phyloP scores from a whole-genome alignment of 2,888 invertebrate genomes.

The Halocaridina rubra region DNA sequence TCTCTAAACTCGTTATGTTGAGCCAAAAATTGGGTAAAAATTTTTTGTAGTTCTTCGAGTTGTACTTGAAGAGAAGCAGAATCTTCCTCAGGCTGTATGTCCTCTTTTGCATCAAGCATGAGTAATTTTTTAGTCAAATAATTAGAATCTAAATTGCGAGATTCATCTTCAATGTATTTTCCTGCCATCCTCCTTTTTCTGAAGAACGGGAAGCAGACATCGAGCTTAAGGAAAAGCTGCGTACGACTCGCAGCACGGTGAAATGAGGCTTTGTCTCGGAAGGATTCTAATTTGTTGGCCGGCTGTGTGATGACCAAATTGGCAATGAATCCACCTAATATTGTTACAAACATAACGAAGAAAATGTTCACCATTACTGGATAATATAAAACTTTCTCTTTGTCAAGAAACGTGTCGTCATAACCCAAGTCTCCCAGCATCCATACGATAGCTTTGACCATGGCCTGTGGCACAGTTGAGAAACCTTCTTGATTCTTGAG shows the following conservation, averaged over 20 bases:
- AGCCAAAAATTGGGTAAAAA: not conserved
- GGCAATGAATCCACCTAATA: not conserved
- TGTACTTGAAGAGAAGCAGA: not conserved
- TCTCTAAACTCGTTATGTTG: not conserved
- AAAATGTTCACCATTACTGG: not conserved
- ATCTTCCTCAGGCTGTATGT: not conserved
- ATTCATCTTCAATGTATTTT: not conserved
- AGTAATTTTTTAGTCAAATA: not conserved
- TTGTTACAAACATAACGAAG: not conserved
- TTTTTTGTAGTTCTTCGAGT: not conserved
- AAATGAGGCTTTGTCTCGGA: not conserved
- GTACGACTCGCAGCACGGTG: not conserved
- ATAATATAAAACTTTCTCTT: not conserved
- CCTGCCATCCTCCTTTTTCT: not conserved
- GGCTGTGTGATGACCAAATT: not conserved
- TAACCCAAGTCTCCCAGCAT: conserved; percentile 47
- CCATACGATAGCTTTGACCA: conserved; percentile 46
- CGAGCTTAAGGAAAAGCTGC: not conserved
- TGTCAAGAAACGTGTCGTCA: conserved; percentile 32
- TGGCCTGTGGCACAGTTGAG: not conserved
- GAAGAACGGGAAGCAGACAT: not conserved
- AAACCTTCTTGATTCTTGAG: conserved; percentile 5
- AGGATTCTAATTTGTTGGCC: not conserved
- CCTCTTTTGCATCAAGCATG: not conserved
- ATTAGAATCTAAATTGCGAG: not conserved